Percentiles rank a stretch among this genome's conserved stretches.
Evolutionary conservation across 92 coral and sea anemone genomes (phyloP).

Genomic region (Palythoa grandiflora): DNA sequence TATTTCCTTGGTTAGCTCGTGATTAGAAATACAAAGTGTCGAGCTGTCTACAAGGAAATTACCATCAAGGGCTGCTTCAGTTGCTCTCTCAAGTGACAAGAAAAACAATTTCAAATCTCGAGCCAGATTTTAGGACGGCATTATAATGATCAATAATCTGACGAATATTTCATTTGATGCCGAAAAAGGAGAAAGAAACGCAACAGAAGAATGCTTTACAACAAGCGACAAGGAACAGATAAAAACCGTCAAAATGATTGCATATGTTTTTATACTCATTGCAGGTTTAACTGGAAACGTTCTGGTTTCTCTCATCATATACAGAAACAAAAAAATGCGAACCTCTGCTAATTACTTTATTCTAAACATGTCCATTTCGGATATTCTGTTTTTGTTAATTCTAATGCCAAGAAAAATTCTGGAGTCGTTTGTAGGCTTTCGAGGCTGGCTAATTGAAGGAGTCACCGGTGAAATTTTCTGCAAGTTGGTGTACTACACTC

Average conservation of each 20-base stretch:
- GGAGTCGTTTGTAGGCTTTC: slow-evolving; percentile 25
- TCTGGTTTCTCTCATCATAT: slow-evolving; percentile 57
- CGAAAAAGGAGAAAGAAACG: neutral
- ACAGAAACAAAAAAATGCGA: slow-evolving; percentile 63
- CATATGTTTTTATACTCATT: slow-evolving; percentile 2
- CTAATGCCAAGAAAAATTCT: slow-evolving; percentile 61
- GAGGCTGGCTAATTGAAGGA: slow-evolving; percentile 62
- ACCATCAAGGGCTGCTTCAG: neutral
- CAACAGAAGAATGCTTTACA: neutral
- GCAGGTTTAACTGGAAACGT: slow-evolving; percentile 50
- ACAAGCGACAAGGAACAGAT: neutral
- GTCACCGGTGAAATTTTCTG: slow-evolving; percentile 58
- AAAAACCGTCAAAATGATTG: slow-evolving; percentile 15
- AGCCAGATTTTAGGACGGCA: neutral
- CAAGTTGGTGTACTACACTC: slow-evolving; percentile 57
- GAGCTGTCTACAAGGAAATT: neutral
- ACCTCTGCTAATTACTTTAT: slow-evolving; percentile 66
- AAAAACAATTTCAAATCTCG: neutral
- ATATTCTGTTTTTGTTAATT: slow-evolving; percentile 56
- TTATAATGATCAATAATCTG: neutral
- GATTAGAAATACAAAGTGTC: neutral
- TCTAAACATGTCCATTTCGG: slow-evolving; percentile 74
- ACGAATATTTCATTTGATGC: neutral
- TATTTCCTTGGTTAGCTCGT: neutral
- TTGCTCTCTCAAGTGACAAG: neutral